Base-by-base conservation (phyloP, 2,113 vertebrate genomes). In the Labrus mixtus region DNA sequence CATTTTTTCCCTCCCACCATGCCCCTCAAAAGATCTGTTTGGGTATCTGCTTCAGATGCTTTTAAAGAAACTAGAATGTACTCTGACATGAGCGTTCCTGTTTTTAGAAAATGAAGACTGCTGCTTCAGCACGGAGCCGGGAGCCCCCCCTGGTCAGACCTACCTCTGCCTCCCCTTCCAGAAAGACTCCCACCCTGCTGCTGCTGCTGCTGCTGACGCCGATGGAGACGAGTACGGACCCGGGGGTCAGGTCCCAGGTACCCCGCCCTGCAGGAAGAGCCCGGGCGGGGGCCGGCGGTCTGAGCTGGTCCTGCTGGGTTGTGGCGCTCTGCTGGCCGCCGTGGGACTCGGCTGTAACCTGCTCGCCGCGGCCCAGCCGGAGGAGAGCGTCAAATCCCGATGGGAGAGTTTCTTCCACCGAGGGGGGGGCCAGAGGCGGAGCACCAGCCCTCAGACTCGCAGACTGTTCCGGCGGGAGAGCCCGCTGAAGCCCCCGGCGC, bases 131-230 rank as follows among this genome's bases (percentile, higher is more conserved):
- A 87, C 89, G 22, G 94, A 95, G 68, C 90, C 94, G 2, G 83
- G 62, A 33, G 83, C 70, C 0, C 92, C 90, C 23, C 91, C 96
- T 72, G 95, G 93, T 92, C 95, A 97, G 90, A 96, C 97, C 87
- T 98, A 98, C 95, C 97, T 98, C 95, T 96, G 97, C 91, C 95
- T 97, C 89, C 97, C 97, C 1, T 96, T 96, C 92, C 95, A 96
- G 75, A 95, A 95, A 90, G 96, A 96, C 33, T 93, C 89, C 29
- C 93, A 94, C 58, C 25, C 25, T 25, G 25, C 25, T 25, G 17
- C 64, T 0, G 46, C 72, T 41, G 87, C 80, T 51, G 33, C 91
- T 59, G 89, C 92, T 17, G 95, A 97, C 29, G 90, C 85, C 43
- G 94, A 94, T 6, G 94, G 95, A 51, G 94, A 95, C 10, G 97